Conservation (phyloP, 2,888 invertebrate genomes). For the Dascillus cervinus region DNA sequence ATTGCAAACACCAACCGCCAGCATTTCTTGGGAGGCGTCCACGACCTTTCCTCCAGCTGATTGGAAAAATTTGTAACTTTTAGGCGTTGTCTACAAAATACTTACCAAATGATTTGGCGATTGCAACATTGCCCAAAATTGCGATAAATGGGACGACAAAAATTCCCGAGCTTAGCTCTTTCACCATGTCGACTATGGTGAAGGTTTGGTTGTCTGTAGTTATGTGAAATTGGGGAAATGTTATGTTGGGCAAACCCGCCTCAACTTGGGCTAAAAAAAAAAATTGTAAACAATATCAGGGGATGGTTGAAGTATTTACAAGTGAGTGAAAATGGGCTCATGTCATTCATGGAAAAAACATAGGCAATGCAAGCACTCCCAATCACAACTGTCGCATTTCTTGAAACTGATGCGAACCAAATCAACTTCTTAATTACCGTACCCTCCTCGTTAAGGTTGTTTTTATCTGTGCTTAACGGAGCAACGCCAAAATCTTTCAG, state of each 20-base stretch:
- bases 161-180: constrained; percentile 60
- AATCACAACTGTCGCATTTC: constrained; percentile 65
- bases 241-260: constrained; percentile 52
- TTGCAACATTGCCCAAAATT: constrained; percentile 71
- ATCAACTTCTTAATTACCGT: constrained; percentile 40
- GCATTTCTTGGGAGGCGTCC: constrained; percentile 74
- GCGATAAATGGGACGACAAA: constrained; percentile 65
- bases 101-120: constrained; percentile 79
- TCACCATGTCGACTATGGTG: constrained; percentile 48
- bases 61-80: no score
- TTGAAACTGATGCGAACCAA: constrained; percentile 58
- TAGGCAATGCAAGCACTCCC: constrained; percentile 52
- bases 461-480: constrained; percentile 36
- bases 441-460: constrained; percentile 16
- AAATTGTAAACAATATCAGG: constrained; percentile 2
- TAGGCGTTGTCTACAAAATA: no score
- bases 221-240: constrained; percentile 47
- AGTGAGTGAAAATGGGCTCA: constrained; percentile 52
- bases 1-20: constrained; percentile 70
- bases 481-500: constrained; percentile 46
- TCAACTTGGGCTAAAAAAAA: constrained; percentile 48
- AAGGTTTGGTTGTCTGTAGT: constrained; percentile 45
- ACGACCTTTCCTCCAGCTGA: constrained; percentile 63
- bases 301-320: constrained; percentile 38
- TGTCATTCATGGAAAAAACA: constrained; percentile 43